phyloP scores from a whole-genome alignment of 2,113 vertebrate species.

The Raja brachyura region DNA sequence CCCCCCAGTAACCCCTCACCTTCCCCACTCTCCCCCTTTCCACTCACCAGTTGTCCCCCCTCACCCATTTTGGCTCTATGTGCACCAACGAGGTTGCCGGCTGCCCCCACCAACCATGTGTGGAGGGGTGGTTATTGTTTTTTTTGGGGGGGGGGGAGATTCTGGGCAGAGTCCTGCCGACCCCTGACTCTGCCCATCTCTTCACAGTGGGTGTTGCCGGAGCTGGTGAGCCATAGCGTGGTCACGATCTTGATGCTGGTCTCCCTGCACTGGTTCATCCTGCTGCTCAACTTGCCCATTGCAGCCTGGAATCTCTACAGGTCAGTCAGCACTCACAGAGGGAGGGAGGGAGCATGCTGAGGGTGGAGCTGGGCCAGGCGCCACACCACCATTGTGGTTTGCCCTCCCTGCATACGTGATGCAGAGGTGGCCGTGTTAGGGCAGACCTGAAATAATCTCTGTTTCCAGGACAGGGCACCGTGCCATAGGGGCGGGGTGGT shows the following conservation, averaged over 20 bases:
- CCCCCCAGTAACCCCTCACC: background rate
- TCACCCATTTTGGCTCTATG: background rate
- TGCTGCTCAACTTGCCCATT: conserved; percentile 89
- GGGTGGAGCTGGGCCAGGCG: no score
- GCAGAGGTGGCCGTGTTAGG: no score
- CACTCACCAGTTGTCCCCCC: no score
- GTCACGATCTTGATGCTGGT: conserved; percentile 84
- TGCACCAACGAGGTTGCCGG: no score
- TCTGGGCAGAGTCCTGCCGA: background rate
- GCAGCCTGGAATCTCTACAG: conserved; percentile 89
- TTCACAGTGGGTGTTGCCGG: conserved; percentile 84
- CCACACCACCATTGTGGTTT: no score
- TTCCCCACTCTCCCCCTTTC: background rate
- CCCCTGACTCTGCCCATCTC: background rate
- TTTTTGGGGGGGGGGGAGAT: background rate
- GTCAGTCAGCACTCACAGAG: conserved; percentile 53
- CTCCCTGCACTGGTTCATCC: conserved; percentile 96
- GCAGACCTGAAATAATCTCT: no score
- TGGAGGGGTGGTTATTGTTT: background rate
- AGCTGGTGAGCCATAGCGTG: conserved; percentile 77
- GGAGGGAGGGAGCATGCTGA: no score
- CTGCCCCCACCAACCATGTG: no score
- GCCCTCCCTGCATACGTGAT: no score
- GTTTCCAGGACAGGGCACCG: no score
- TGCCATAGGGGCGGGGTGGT: no score